phyloP scores from a whole-genome alignment of 2,888 invertebrate genomes.

The Polydrusus cervinus region DNA sequence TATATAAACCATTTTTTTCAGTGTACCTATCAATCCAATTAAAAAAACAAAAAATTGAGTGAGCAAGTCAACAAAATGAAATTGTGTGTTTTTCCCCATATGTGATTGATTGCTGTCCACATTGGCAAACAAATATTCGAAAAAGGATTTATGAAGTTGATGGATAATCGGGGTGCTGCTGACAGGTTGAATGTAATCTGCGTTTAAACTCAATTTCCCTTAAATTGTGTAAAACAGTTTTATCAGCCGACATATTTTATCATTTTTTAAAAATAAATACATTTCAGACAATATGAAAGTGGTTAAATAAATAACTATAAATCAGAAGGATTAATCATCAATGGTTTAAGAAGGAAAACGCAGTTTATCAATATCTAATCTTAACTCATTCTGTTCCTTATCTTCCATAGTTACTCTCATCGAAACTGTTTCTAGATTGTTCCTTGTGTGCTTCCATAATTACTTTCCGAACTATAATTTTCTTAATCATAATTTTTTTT shows the following conservation, averaged over 20 bases:
- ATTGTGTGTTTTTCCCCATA: constrained; percentile 18
- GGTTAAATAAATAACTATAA: too few species aligned
- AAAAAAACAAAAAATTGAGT: constrained; percentile 20
- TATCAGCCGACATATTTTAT: not conserved
- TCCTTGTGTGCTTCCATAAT: too few species aligned
- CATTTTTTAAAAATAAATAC: not conserved
- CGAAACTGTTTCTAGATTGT: too few species aligned
- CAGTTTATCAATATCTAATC: too few species aligned
- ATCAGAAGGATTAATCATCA: too few species aligned
- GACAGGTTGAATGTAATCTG: constrained; percentile 20
- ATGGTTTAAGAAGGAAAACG: too few species aligned
- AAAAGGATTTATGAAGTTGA: constrained; percentile 16
- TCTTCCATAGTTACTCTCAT: too few species aligned
- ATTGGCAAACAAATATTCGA: constrained; percentile 25
- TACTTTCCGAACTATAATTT: too few species aligned
- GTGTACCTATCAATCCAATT: constrained; percentile 15
- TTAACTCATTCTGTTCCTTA: too few species aligned
- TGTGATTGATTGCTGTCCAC: constrained; percentile 26
- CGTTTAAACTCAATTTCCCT: constrained; percentile 22
- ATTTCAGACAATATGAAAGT: not conserved
- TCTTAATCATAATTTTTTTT: too few species aligned
- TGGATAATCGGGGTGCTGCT: constrained; percentile 19
- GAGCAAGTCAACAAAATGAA: constrained; percentile 8
- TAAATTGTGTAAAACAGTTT: constrained; percentile 14
- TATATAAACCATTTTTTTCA: not conserved